phyloP scores from a whole-genome alignment of 2,113 vertebrate species.

The Tauraco erythrolophus region DNA sequence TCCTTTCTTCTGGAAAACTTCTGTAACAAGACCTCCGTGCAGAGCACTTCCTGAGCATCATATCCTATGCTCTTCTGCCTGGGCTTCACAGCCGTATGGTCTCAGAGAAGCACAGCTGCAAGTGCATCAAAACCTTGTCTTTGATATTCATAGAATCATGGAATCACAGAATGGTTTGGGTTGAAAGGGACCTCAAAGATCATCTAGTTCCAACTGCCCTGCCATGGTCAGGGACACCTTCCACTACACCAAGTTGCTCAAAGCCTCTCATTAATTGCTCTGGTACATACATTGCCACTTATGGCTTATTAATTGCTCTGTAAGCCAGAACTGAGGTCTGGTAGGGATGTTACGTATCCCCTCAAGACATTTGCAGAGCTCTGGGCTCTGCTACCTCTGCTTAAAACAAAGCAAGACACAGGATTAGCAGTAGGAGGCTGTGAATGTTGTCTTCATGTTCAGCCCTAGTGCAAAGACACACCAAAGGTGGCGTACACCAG shows the following conservation, averaged over 20 bases:
- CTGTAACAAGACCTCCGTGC: too few species aligned
- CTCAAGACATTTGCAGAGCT: background rate
- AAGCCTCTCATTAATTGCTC: too few species aligned
- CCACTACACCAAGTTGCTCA: too few species aligned
- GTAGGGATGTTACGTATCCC: background rate
- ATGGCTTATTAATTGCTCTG: background rate
- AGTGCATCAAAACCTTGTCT: background rate
- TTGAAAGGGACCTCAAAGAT: too few species aligned
- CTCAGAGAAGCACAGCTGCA: background rate
- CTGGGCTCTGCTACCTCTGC: background rate
- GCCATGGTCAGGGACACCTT: too few species aligned
- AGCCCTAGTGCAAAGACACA: background rate
- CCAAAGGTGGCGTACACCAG: background rate
- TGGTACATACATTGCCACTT: too few species aligned
- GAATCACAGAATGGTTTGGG: too few species aligned
- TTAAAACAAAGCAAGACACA: background rate
- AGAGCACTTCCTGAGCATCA: background rate
- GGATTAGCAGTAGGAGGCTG: background rate
- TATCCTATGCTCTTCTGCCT: background rate
- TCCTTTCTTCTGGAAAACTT: background rate
- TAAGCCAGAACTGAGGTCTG: background rate
- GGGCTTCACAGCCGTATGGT: fast-evolving
- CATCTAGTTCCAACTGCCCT: too few species aligned
- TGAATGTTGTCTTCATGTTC: background rate
- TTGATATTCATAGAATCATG: too few species aligned